Percentiles rank a stretch among this genome's conserved stretches.
These are phyloP conservation scores for Acanthurus tractus DNA, from an alignment of 2,797 vertebrate genomes.

Conservation along the genomic window DNA sequence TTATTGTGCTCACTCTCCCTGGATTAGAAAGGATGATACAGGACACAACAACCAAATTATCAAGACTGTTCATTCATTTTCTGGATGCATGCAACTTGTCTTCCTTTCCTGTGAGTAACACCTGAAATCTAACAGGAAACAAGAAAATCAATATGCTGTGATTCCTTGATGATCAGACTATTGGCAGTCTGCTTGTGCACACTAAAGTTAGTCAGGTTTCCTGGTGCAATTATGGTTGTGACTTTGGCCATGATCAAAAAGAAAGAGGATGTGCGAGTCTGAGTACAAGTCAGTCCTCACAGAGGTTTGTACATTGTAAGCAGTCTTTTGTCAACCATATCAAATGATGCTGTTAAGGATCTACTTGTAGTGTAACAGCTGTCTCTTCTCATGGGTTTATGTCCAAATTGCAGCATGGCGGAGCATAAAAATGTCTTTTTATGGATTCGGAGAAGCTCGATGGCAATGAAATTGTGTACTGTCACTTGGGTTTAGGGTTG, in stretches of 20 bases:
- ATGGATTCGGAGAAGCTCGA: neutral
- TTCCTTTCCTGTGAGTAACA: slow-evolving; percentile 20
- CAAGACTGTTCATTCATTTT: slow-evolving; percentile 19
- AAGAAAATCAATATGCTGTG: slow-evolving; percentile 51
- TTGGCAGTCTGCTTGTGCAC: slow-evolving; percentile 45
- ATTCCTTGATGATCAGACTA: slow-evolving; percentile 41
- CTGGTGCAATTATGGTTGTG: slow-evolving; percentile 38
- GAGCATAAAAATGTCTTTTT: neutral
- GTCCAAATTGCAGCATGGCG: neutral
- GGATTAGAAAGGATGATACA: slow-evolving; percentile 52
- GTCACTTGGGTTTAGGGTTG: neutral
- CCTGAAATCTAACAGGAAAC: slow-evolving; percentile 27
- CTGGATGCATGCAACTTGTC: slow-evolving; percentile 16
- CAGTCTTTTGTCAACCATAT: neutral
- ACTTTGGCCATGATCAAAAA: slow-evolving; percentile 46
- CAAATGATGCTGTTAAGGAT: slow-evolving; percentile 1
- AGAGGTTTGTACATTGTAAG: neutral
- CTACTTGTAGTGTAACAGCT: neutral
- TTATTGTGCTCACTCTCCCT: slow-evolving; percentile 36
- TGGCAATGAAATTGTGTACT: neutral
- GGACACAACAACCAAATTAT: slow-evolving; percentile 33
- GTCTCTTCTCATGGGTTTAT: neutral
- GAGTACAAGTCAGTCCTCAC: slow-evolving; percentile 24
- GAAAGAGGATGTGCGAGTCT: slow-evolving; percentile 17
- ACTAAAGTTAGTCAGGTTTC: slow-evolving; percentile 44